Conservation (phyloP, 2,113 vertebrate species). For the Aythya baeri region DNA sequence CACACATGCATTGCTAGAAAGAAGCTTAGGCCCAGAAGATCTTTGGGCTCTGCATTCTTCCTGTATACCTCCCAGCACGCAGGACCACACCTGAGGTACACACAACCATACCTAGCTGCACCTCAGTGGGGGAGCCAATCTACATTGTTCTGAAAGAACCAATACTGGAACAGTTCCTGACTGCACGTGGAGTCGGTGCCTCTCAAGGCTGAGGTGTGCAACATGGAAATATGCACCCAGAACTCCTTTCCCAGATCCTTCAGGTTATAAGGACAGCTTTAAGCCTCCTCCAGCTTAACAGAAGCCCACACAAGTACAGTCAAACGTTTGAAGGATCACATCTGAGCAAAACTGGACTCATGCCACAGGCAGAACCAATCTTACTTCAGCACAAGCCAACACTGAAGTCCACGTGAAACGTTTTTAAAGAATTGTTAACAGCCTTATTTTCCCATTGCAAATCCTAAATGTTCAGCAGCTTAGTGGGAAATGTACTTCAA, state of each 20-base stretch:
- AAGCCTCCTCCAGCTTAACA: background rate
- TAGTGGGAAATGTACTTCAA: background rate
- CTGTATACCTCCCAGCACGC: background rate
- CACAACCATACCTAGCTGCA: background rate
- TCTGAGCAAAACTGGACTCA: background rate
- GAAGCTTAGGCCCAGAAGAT: background rate
- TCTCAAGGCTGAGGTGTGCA: background rate
- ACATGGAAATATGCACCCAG: background rate
- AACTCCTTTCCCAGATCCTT: background rate
- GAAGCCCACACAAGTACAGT: background rate
- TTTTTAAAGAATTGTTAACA: background rate
- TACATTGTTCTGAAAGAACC: background rate
- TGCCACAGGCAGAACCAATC: background rate
- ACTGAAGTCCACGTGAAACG: background rate
- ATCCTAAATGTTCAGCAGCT: background rate
- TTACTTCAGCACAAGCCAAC: background rate
- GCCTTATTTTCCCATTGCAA: background rate
- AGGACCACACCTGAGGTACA: too few species aligned
- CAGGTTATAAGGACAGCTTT: background rate
- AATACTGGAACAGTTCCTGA: background rate
- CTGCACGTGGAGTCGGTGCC: background rate
- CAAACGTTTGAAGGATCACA: background rate
- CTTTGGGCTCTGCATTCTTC: background rate
- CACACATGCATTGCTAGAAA: background rate
- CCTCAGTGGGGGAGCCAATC: background rate